Percentiles rank a stretch among this genome's conserved stretches.
These are phyloP conservation scores for Dexiosoma caninum DNA, from an alignment of 2,888 invertebrate species.

Conservation along the genomic window DNA sequence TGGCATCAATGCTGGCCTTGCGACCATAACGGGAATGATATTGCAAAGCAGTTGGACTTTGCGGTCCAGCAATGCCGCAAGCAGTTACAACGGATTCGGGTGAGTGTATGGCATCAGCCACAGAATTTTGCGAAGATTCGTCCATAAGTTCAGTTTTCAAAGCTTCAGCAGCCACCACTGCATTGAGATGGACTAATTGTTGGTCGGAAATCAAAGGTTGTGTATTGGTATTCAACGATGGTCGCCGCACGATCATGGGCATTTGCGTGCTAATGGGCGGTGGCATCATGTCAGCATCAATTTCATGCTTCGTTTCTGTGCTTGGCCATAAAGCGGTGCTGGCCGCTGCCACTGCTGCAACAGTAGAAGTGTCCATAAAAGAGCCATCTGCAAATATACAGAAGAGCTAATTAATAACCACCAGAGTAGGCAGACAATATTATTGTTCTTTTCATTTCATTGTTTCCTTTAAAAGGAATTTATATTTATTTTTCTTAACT, in stretches of 20 bases:
- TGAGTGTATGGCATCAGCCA: constrained; percentile 71
- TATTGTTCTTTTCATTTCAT: constrained; percentile 40
- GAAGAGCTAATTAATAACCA: constrained; percentile 66
- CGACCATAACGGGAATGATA: constrained; percentile 70
- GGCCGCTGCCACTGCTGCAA: constrained; percentile 69
- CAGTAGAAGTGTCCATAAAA: constrained; percentile 74
- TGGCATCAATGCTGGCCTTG: constrained; percentile 73
- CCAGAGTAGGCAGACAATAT: constrained; percentile 65
- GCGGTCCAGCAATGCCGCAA: constrained; percentile 61
- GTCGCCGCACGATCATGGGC: constrained; percentile 82
- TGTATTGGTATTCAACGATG: constrained; percentile 80
- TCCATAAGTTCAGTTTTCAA: constrained; percentile 85
- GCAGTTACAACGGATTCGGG: constrained; percentile 76
- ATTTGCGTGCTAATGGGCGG: constrained; percentile 81
- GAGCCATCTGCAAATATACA: constrained; percentile 74
- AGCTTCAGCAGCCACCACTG: constrained; percentile 77
- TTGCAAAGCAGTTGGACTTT: constrained; percentile 70
- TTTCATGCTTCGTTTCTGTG: constrained; percentile 79
- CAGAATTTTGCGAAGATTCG: constrained; percentile 82
- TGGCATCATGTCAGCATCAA: constrained; percentile 83
- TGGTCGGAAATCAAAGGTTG: constrained; percentile 75
- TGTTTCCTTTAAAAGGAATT: neutral
- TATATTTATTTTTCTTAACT: constrained; percentile 30
- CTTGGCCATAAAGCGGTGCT: constrained; percentile 58
- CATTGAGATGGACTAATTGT: constrained; percentile 70